These are phyloP conservation scores for Alloplasta piceator DNA, from an alignment of 2,888 invertebrate species.

Conservation along the genomic window DNA sequence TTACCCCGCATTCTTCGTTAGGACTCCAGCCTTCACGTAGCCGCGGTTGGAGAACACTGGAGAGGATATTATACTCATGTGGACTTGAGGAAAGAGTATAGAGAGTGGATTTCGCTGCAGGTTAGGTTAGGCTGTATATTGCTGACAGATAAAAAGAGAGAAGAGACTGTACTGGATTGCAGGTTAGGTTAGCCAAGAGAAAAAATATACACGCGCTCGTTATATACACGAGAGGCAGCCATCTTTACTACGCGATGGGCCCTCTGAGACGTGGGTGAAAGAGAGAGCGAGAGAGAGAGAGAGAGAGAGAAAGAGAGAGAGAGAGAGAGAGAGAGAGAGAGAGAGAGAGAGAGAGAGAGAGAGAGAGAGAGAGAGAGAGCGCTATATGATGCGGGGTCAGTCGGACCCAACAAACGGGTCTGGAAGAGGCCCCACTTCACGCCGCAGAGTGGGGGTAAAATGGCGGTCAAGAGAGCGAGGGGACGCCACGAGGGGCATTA, in stretches of 20 bases:
- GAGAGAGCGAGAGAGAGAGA: conserved; percentile 52
- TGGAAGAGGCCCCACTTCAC: conserved; percentile 34
- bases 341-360: conserved; percentile 74
- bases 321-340: conserved; percentile 67
- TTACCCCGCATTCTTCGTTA: background rate
- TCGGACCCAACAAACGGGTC: conserved; percentile 53
- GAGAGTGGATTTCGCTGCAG: conserved; percentile 15
- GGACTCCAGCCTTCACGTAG: no score
- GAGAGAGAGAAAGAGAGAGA: conserved; percentile 22
- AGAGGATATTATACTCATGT: no score
- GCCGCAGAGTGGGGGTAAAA: conserved; percentile 44
- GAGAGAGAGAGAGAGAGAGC: conserved; percentile 39
- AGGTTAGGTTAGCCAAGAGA: conserved; percentile 38
- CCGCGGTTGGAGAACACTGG: no score
- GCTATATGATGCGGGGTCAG: conserved; percentile 59
- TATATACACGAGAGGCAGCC: conserved; percentile 71
- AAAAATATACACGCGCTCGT: conserved; percentile 67
- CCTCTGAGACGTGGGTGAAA: conserved; percentile 77
- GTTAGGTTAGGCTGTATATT: conserved; percentile 11
- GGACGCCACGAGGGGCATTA: conserved; percentile 47
- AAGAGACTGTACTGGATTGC: conserved; percentile 16
- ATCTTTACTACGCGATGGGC: conserved; percentile 79
- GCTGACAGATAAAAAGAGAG: conserved; percentile 32
- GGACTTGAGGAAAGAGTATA: background rate
- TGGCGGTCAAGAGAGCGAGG: conserved; percentile 47